Percentiles rank a stretch among this genome's conserved stretches.
These are phyloP conservation scores for Phylloscopus trochilus DNA, from an alignment of 2,113 vertebrate species.

Conservation along the genomic window DNA sequence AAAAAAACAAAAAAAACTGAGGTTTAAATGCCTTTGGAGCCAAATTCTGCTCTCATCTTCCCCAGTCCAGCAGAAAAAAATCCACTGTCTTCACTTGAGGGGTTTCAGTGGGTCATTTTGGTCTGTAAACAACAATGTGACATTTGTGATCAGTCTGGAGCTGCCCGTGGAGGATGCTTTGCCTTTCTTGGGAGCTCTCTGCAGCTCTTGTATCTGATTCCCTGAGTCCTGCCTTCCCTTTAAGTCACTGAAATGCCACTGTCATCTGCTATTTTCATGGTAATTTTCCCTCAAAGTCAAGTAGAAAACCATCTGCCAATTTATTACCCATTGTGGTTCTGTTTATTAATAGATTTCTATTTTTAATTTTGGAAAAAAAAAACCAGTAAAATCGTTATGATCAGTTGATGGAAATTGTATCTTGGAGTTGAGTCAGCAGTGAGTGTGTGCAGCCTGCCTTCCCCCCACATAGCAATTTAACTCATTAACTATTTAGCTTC, in stretches of 20 bases:
- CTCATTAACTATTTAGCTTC: background rate
- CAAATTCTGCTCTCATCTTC: background rate
- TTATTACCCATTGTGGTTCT: conserved; percentile 40
- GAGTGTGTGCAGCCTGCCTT: background rate
- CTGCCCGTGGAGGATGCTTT: background rate
- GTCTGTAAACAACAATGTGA: background rate
- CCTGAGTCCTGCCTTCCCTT: conserved; percentile 5
- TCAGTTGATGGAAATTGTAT: conserved; percentile 22
- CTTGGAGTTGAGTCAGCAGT: conserved; percentile 27
- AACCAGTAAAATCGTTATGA: background rate
- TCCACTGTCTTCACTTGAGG: background rate
- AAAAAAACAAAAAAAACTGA: too few relatives aligned
- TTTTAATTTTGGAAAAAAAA: conserved; percentile 1
- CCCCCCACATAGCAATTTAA: background rate
- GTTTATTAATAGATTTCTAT: conserved; percentile 57
- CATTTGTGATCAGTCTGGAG: conserved; percentile 1
- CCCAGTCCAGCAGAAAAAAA: background rate
- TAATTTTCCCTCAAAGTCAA: conserved; percentile 38
- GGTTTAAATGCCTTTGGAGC: background rate
- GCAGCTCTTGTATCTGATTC: background rate
- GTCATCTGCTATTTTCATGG: conserved; percentile 37
- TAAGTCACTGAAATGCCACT: conserved; percentile 39
- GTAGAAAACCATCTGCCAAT: conserved; percentile 47
- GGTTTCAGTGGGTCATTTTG: background rate
- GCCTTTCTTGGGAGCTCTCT: conserved; percentile 33